These are phyloP conservation scores for Euschistus heros DNA, from an alignment of 1,140 invertebrate genomes.

Conservation along the genomic window DNA sequence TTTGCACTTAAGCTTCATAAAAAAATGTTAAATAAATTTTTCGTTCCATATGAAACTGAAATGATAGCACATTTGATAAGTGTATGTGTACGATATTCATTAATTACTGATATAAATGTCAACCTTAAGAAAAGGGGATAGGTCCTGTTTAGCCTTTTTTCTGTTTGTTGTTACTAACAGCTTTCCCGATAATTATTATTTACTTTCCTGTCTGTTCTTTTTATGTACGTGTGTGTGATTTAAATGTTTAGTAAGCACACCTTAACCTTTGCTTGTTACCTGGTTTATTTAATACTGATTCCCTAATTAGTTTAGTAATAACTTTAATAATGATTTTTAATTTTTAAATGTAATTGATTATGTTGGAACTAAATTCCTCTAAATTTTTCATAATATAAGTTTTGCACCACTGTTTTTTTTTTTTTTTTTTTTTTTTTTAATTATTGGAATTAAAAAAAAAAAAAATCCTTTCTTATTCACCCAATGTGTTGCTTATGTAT, in stretches of 20 bases:
- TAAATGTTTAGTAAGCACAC: conserved; percentile 14
- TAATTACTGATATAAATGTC: neutral
- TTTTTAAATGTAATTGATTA: too few species aligned
- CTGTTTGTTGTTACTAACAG: conserved; percentile 11
- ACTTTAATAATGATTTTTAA: too few species aligned
- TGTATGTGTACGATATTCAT: neutral
- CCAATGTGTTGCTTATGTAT: too few species aligned
- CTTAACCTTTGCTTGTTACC: neutral
- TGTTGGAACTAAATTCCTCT: too few species aligned
- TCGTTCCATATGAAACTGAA: conserved; percentile 7
- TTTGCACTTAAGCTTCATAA: conserved; percentile 4
- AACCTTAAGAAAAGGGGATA: neutral
- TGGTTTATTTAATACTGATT: too few species aligned
- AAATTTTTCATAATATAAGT: too few species aligned
- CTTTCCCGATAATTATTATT: neutral
- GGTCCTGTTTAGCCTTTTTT: conserved; percentile 4
- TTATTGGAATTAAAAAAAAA: too few species aligned
- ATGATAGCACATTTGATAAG: conserved; percentile 6
- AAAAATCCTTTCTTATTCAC: too few species aligned
- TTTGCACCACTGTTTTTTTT: too few species aligned
- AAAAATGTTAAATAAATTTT: neutral
- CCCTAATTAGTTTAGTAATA: too few species aligned
- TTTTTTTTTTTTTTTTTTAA: too few species aligned
- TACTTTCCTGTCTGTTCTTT: conserved; percentile 1
- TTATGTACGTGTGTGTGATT: neutral